Base-by-base conservation (phyloP, 2,888 invertebrate species). In the Syrphus vitripennis region DNA sequence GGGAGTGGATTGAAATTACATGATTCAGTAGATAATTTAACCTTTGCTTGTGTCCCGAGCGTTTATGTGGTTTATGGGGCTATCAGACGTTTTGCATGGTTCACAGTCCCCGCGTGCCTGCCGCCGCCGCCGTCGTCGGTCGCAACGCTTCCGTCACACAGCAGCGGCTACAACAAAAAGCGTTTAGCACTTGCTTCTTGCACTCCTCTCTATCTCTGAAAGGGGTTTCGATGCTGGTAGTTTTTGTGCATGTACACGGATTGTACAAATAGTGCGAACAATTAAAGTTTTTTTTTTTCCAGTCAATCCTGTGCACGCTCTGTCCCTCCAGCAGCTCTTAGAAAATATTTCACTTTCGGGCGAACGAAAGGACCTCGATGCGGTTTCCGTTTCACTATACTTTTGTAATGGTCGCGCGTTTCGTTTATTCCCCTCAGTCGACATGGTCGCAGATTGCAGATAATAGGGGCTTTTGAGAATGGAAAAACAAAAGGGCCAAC, bases 21-120 rank as follows among this genome's bases (percentile, higher is more conserved):
- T 84, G 84, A 84, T 76, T 84, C 84, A 84, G 84, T 84, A 72
- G 84, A 84, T 84, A 84, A 81, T 84, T 84, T 84, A 84, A 81
- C 84, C 81, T 84, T 81, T 84, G 76, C 84, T 16, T 70, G 84
- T 84, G 84, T 84, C 81, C 84, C 81, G 67, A 77, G 81, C 84
- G 76, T 81, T 84, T 77, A 84, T 84, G 81, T 84, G 84, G 84
- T 84, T 84, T 84, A 84, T 84, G 81, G 72, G 81, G 50, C 81
- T 81, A 84, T 84, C 81, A 80, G 72, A 77, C 76, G 37, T 65
- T 84, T 80, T 79, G 74, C 53, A 74, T 78, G 69, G 69, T 34
- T 37, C 50, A n/a, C n/a, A 76, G 57, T 61, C 75, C 63, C 80
- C 57, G 29, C 57, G n/a, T n/a, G n/a, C n/a, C n/a, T 79, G 59